phyloP scores from a whole-genome alignment of 2,888 invertebrate genomes.

The Temnothorax rugatulus region DNA sequence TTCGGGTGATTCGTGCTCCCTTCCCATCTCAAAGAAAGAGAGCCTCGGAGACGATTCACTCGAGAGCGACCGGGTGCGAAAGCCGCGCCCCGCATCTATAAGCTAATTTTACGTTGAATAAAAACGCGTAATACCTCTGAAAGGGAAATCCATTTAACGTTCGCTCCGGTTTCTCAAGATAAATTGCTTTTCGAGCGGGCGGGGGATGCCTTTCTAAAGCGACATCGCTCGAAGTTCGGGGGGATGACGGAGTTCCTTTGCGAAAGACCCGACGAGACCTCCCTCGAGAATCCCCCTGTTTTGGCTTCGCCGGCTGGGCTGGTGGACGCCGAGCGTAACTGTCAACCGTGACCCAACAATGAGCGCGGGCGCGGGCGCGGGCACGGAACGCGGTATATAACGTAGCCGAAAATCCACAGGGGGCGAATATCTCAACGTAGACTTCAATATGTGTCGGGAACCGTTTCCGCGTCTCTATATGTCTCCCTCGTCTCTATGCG shows the following conservation, averaged over 20 bases:
- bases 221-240: slow-evolving; percentile 75
- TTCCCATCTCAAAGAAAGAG: background rate
- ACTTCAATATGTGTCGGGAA: slow-evolving; percentile 59
- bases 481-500: background rate
- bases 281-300: slow-evolving; percentile 65
- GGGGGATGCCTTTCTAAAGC: slow-evolving; percentile 81
- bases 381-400: slow-evolving; percentile 29
- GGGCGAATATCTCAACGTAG: slow-evolving; percentile 47
- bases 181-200: slow-evolving; percentile 80
- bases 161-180: slow-evolving; percentile 80
- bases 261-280: slow-evolving; percentile 59
- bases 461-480: slow-evolving; percentile 10
- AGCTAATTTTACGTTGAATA: slow-evolving; percentile 82
- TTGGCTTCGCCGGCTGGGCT: slow-evolving; percentile 56
- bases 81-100: slow-evolving; percentile 67
- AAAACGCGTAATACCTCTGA: slow-evolving; percentile 78
- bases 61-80: slow-evolving; percentile 47
- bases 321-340: slow-evolving; percentile 72
- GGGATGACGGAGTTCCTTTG: slow-evolving; percentile 75
- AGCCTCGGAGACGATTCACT: slow-evolving; percentile 67
- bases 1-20: background rate
- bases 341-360: slow-evolving; percentile 81
- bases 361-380: slow-evolving; percentile 39
- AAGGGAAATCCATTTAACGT: slow-evolving; percentile 83
- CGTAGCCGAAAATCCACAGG: slow-evolving; percentile 61